phyloP scores from a whole-genome alignment of 2,113 vertebrate species.

The Melanerpes formicivorus region DNA sequence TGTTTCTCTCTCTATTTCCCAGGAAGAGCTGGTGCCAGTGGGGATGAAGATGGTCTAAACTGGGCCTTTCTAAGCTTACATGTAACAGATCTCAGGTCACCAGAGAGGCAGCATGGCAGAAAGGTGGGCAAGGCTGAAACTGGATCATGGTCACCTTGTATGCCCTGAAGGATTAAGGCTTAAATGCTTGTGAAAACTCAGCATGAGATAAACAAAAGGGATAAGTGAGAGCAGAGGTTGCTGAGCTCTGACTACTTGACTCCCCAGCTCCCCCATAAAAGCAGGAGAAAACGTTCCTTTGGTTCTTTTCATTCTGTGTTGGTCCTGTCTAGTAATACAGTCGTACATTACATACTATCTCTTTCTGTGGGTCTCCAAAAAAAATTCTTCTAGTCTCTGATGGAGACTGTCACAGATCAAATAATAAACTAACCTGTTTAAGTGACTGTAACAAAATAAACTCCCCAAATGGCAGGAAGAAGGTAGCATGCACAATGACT shows the following conservation, averaged over 20 bases:
- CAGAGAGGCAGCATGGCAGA: neutral
- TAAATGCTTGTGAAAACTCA: neutral
- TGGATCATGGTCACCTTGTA: rapidly evolving
- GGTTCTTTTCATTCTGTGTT: neutral
- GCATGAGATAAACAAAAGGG: neutral
- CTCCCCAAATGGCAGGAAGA: neutral
- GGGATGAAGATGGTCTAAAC: neutral
- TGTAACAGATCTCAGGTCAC: neutral
- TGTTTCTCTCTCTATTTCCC: neutral
- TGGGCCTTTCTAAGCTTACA: neutral
- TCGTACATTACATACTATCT: neutral
- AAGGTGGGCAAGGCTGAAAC: neutral
- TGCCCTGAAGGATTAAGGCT: neutral
- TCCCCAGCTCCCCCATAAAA: neutral
- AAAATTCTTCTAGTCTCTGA: neutral
- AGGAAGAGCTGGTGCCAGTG: neutral
- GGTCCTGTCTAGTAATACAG: neutral
- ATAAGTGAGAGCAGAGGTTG: neutral
- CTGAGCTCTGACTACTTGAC: neutral
- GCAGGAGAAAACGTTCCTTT: neutral
- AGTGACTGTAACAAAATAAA: neutral
- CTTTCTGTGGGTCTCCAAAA: neutral
- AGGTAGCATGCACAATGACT: neutral
- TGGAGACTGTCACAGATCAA: neutral
- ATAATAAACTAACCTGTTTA: neutral